These are phyloP conservation scores for Shargacucullia verbasci DNA, from an alignment of 2,888 invertebrate species.

Conservation along the genomic window DNA sequence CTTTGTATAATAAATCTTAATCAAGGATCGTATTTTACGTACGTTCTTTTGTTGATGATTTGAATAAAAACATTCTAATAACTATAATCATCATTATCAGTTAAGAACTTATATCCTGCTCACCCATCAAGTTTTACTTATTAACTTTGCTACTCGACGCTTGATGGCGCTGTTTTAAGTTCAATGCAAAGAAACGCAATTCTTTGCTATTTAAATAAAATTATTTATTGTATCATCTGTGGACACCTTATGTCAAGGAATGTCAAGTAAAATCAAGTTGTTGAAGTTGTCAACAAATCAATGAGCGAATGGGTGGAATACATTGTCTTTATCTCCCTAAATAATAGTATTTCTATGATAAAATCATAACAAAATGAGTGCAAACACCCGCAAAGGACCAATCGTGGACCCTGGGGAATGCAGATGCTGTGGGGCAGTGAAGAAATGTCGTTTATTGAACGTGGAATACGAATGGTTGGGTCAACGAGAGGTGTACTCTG, in stretches of 20 bases:
- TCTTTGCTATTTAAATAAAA: too few species aligned
- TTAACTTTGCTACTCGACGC: neutral
- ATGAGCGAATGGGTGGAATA: neutral
- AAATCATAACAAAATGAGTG: conserved; percentile 54
- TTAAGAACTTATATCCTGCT: too few species aligned
- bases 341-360: neutral
- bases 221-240: too few species aligned
- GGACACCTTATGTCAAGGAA: too few species aligned
- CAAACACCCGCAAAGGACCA: conserved; percentile 69
- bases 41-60: too few species aligned
- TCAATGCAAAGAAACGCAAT: neutral
- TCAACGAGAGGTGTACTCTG: conserved; percentile 76
- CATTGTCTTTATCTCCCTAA: too few species aligned
- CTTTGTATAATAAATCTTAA: too few species aligned
- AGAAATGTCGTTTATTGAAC: conserved; percentile 79
- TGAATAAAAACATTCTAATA: too few species aligned
- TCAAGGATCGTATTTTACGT: too few species aligned
- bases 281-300: conserved; percentile 6
- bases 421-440: conserved; percentile 77
- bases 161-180: conserved; percentile 3
- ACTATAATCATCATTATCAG: too few species aligned
- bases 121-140: too few species aligned
- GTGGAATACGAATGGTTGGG: conserved; percentile 77
- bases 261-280: neutral
- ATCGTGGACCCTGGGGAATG: conserved; percentile 76